A percentile compares a stretch with the other conserved stretches of the same genome.
Evolutionary conservation across 2,113 vertebrate species (phyloP).

Genomic region (Entosphenus tridentatus): DNA sequence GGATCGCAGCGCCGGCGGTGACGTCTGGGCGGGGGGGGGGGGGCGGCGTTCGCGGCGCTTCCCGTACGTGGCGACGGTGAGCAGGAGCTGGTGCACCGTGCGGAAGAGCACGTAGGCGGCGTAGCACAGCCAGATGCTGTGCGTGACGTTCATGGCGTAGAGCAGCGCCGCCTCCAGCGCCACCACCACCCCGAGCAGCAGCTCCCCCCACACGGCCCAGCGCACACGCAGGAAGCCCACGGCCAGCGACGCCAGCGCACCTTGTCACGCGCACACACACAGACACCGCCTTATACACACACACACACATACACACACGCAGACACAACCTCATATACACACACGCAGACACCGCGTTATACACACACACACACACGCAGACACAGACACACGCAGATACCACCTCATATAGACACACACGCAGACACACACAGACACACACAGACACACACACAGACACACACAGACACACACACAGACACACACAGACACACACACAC

Average conservation of each 20-base stretch:
- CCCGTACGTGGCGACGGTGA: constrained; percentile 76
- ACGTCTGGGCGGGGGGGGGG: no score
- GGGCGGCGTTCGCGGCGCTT: background rate
- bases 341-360: background rate
- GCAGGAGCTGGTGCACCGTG: constrained; percentile 61
- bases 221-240: constrained; percentile 50
- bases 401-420: background rate
- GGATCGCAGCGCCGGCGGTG: no score
- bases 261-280: constrained; percentile 17
- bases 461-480: background rate
- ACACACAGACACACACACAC: background rate
- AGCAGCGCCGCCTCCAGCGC: constrained; percentile 47
- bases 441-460: background rate
- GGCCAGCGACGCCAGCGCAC: constrained; percentile 34
- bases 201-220: constrained; percentile 59
- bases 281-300: background rate
- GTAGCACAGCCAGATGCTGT: constrained; percentile 61
- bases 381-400: background rate
- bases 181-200: constrained; percentile 43
- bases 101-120: constrained; percentile 46
- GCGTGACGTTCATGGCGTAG: constrained; percentile 36
- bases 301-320: background rate
- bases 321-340: background rate
- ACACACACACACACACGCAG: background rate
- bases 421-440: background rate